A percentile compares a stretch with the other conserved stretches of the same genome.
Conservation (phyloP, 1,140 invertebrate genomes). For the Dendrolimus kikuchii region DNA sequence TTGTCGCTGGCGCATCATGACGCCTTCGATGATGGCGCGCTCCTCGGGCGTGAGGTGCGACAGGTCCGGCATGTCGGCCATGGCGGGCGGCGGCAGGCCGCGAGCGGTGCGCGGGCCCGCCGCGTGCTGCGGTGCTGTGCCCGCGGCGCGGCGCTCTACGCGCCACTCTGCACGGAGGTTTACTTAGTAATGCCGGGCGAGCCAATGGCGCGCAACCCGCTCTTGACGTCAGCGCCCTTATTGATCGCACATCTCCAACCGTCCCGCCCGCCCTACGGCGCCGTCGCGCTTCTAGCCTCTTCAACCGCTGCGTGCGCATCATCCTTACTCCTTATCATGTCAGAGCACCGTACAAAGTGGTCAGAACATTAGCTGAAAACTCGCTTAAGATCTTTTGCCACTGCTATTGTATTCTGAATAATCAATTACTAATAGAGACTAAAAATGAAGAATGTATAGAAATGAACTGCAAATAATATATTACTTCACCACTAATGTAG, state of each 20-base stretch:
- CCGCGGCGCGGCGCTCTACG: constrained; percentile 47
- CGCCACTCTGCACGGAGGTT: constrained; percentile 59
- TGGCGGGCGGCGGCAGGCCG: constrained; percentile 64
- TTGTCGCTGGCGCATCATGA: constrained; percentile 95
- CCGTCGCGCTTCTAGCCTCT: constrained; percentile 27
- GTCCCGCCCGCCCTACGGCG: constrained; percentile 25
- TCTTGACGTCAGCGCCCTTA: constrained; percentile 60
- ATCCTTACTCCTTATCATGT: constrained; percentile 1
- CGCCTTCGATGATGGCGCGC: constrained; percentile 96
- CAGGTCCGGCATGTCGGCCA: constrained; percentile 94
- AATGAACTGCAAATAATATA: too few relatives aligned
- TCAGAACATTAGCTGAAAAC: too few relatives aligned
- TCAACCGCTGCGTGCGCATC: constrained; percentile 43
- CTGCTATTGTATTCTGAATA: too few relatives aligned
- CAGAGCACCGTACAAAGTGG: background rate
- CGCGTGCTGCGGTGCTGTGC: constrained; percentile 63
- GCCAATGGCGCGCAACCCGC: constrained; percentile 59
- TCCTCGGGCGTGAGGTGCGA: constrained; percentile 98
- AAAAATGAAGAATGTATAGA: too few relatives aligned
- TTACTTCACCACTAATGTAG: too few relatives aligned
- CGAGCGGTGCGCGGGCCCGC: constrained; percentile 56
- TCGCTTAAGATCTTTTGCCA: too few relatives aligned
- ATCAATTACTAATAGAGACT: too few relatives aligned
- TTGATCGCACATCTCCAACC: constrained; percentile 39
- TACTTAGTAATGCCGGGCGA: constrained; percentile 62